Conservation (phyloP, 1,140 invertebrate species). For the Heterodera schachtii region DNA sequence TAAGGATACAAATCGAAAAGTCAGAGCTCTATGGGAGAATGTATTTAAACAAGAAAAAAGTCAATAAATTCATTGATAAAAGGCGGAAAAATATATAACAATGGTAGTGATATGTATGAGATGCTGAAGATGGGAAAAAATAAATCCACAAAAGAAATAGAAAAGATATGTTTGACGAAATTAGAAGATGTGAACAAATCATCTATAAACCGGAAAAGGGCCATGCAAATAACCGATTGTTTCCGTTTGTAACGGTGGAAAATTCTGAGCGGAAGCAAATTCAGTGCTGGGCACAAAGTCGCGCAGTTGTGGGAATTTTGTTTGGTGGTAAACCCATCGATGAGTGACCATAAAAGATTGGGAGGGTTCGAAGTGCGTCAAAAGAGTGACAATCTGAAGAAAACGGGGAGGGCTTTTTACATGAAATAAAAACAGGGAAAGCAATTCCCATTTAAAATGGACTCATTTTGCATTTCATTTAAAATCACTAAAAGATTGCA, state of each 20-base stretch:
- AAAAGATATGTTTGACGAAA: background rate
- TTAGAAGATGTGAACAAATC: background rate
- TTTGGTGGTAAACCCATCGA: constrained; percentile 34
- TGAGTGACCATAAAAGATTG: constrained; percentile 43
- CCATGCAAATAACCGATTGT: constrained; percentile 37
- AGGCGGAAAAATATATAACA: background rate
- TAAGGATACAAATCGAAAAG: no score
- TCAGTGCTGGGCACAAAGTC: constrained; percentile 31
- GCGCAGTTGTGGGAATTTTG: constrained; percentile 38
- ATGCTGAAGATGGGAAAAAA: background rate
- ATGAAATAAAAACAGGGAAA: background rate
- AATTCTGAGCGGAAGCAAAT: constrained; percentile 37
- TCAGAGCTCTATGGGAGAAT: no score
- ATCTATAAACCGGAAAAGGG: constrained; percentile 38
- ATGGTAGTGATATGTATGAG: background rate
- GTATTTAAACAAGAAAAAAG: no score
- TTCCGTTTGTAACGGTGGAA: constrained; percentile 32
- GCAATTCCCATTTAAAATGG: background rate
- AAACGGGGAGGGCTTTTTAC: background rate
- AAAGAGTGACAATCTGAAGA: constrained; percentile 43
- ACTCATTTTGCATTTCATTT: constrained; percentile 4
- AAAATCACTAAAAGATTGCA: background rate
- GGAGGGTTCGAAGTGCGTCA: constrained; percentile 54
- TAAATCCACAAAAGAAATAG: no score
- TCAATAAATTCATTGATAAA: background rate